These are phyloP conservation scores for Pinna nobilis DNA, from an alignment of 1,140 invertebrate species.

Conservation along the genomic window DNA sequence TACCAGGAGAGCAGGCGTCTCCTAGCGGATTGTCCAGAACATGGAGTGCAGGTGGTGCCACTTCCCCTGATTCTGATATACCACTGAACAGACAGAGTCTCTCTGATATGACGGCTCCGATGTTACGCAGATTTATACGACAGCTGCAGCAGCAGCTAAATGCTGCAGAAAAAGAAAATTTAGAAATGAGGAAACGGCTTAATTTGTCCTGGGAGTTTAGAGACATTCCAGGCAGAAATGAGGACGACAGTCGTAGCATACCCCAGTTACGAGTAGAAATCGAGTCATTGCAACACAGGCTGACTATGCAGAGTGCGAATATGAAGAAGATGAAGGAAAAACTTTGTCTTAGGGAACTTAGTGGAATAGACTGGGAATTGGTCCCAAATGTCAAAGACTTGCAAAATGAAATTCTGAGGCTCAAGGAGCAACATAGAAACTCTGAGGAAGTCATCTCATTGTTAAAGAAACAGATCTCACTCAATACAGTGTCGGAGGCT, in stretches of 20 bases:
- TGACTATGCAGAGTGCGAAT: slow-evolving; percentile 35
- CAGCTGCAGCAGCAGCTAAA: slow-evolving; percentile 54
- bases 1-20: not conserved
- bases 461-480: slow-evolving; percentile 50
- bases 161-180: slow-evolving; percentile 40
- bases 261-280: slow-evolving; percentile 34
- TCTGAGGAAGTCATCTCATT: slow-evolving; percentile 40
- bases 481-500: slow-evolving; percentile 21
- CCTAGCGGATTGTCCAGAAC: not conserved
- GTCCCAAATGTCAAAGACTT: slow-evolving; percentile 32
- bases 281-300: slow-evolving; percentile 28
- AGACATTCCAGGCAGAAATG: slow-evolving; percentile 41
- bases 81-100: slow-evolving; percentile 37
- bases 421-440: slow-evolving; percentile 42
- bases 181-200: slow-evolving; percentile 36
- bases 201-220: slow-evolving; percentile 8
- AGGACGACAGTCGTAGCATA: slow-evolving; percentile 25
- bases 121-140: slow-evolving; percentile 40
- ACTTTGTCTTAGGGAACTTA: slow-evolving; percentile 32
- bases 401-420: slow-evolving; percentile 43
- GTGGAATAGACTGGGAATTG: slow-evolving; percentile 1
- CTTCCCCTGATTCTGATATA: slow-evolving; percentile 29
- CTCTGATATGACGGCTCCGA: slow-evolving; percentile 42
- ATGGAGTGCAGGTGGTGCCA: slow-evolving; percentile 3
- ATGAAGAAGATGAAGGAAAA: slow-evolving; percentile 35